A percentile compares a stretch with the other conserved stretches of the same genome.
Conservation (phyloP, 2,797 vertebrate species). For the Vireo griseus region DNA sequence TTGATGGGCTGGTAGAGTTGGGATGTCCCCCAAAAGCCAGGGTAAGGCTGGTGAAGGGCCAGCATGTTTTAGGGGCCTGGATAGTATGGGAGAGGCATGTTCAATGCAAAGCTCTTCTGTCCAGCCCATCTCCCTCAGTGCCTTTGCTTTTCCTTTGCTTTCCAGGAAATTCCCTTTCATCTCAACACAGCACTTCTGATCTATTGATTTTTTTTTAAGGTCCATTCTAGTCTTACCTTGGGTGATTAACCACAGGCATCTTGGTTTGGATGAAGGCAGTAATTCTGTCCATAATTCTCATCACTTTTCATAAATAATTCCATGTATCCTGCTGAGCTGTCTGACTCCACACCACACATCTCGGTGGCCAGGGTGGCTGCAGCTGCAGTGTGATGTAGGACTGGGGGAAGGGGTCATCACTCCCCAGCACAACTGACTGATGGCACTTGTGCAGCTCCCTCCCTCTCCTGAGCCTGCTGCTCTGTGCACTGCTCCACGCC, state of each 20-base stretch:
- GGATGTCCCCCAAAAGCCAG: neutral
- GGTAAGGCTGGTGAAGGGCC: neutral
- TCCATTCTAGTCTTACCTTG: neutral
- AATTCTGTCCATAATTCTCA: neutral
- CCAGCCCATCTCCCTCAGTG: neutral
- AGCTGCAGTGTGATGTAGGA: neutral
- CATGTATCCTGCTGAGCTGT: neutral
- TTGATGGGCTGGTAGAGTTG: neutral
- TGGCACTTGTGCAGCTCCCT: neutral
- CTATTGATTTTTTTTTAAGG: neutral
- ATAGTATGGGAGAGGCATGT: neutral
- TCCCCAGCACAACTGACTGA: neutral
- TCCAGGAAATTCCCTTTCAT: neutral
- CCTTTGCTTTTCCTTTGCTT: neutral
- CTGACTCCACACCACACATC: accelerated
- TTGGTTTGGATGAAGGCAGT: neutral
- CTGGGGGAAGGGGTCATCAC: neutral
- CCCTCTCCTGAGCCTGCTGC: neutral
- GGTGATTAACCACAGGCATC: neutral
- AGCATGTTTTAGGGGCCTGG: neutral
- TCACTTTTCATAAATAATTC: neutral
- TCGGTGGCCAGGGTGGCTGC: neutral
- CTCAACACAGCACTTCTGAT: neutral
- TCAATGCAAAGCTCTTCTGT: neutral
- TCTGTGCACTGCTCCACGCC: neutral